Conservation (phyloP, 2,888 invertebrate genomes). For the Melinaea menophilus region DNA sequence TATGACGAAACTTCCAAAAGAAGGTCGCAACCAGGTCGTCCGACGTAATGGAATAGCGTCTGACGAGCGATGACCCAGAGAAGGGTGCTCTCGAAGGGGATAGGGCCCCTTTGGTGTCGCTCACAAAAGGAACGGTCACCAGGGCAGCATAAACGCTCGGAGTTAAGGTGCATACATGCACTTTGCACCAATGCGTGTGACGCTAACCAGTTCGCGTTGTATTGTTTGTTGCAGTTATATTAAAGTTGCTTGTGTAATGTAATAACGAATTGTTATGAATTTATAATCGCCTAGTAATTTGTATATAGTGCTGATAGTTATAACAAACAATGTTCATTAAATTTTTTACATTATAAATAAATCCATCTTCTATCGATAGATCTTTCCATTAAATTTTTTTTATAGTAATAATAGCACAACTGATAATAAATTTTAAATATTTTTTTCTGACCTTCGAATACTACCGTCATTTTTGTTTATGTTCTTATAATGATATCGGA, state of each 20-base stretch:
- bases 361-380: too few relatives aligned
- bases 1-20: constrained; percentile 4
- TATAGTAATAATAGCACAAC: too few relatives aligned
- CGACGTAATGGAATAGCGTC: constrained; percentile 50
- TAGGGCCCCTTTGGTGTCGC: constrained; percentile 76
- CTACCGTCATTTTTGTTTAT: too few relatives aligned
- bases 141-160: constrained; percentile 67
- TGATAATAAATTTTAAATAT: too few relatives aligned
- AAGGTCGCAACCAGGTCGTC: too few relatives aligned
- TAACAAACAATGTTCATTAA: too few relatives aligned
- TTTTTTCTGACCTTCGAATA: too few relatives aligned
- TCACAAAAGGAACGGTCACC: constrained; percentile 73
- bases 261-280: constrained; percentile 6
- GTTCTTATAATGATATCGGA: too few relatives aligned
- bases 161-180: constrained; percentile 74
- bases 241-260: constrained; percentile 38
- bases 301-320: too few relatives aligned
- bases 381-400: too few relatives aligned
- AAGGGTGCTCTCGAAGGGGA: constrained; percentile 75
- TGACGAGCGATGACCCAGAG: constrained; percentile 70
- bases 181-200: constrained; percentile 74
- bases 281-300: not conserved
- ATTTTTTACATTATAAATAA: too few relatives aligned
- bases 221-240: constrained; percentile 63
- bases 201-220: constrained; percentile 64